Percentiles rank a stretch among this genome's conserved stretches.
Evolutionary conservation across 2,888 invertebrate genomes (phyloP).

Genomic region (Aporophyla lueneburgensis): DNA sequence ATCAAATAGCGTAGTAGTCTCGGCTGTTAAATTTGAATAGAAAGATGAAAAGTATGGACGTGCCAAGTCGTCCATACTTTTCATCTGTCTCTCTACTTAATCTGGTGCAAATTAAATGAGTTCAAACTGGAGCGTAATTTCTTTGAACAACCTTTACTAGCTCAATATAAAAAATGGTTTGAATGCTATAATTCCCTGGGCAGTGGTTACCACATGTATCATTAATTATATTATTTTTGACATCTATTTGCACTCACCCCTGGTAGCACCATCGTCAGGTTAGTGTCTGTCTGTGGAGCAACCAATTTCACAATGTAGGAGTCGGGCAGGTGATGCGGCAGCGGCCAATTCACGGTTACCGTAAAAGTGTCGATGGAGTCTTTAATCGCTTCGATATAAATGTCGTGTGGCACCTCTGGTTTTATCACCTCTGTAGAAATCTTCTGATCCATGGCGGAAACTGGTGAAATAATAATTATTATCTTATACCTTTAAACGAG

Average conservation of each 20-base stretch:
- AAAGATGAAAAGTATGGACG: background rate
- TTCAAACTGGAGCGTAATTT: background rate
- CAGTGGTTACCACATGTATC: background rate
- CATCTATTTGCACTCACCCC: slow-evolving; percentile 74
- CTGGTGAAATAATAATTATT: slow-evolving; percentile 6
- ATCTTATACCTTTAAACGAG: too few species aligned
- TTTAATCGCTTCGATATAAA: slow-evolving; percentile 65
- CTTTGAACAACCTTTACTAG: background rate
- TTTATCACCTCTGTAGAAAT: slow-evolving; percentile 18
- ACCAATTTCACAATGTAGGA: slow-evolving; percentile 76
- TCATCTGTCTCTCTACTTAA: too few species aligned
- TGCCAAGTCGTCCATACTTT: too few species aligned
- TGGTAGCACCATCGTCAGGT: slow-evolving; percentile 56
- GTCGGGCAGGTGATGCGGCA: slow-evolving; percentile 67
- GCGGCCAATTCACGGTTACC: slow-evolving; percentile 76
- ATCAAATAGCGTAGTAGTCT: background rate
- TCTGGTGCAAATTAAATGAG: background rate
- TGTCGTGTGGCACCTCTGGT: slow-evolving; percentile 67
- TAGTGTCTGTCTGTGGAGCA: slow-evolving; percentile 47
- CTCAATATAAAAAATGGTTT: background rate
- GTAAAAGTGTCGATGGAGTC: slow-evolving; percentile 69
- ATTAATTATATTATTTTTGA: background rate
- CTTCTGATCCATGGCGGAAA: background rate
- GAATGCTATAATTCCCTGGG: background rate
- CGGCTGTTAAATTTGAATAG: background rate